phyloP scores from a whole-genome alignment of 2,113 vertebrate species.

The Chascanopsetta lugubris region DNA sequence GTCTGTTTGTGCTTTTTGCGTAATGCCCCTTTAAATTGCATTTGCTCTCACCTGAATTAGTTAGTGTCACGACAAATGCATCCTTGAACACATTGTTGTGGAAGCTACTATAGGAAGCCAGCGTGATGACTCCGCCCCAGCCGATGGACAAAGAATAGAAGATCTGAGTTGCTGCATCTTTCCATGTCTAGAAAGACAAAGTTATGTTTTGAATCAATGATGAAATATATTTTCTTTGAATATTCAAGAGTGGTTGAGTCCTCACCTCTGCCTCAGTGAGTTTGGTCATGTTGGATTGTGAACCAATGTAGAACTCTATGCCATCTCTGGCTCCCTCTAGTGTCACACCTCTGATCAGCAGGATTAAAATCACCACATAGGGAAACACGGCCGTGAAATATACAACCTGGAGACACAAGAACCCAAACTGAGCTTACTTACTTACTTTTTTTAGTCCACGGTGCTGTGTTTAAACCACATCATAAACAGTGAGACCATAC shows the following conservation, averaged over 20 bases:
- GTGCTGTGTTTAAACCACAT: background rate
- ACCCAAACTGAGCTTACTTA: background rate
- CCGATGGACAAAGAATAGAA: slow-evolving; percentile 93
- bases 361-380: slow-evolving; percentile 87
- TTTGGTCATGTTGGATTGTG: slow-evolving; percentile 90
- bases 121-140: slow-evolving; percentile 90
- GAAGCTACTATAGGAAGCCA: slow-evolving; percentile 95
- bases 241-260: background rate
- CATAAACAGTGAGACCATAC: background rate
- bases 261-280: slow-evolving; percentile 88
- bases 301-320: slow-evolving; percentile 93
- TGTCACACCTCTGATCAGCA: slow-evolving; percentile 90
- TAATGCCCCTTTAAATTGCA: background rate
- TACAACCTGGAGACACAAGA: slow-evolving; percentile 85
- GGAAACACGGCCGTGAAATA: slow-evolving; percentile 97
- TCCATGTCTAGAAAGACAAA: slow-evolving; percentile 87
- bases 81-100: slow-evolving; percentile 93
- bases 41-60: slow-evolving; percentile 81
- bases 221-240: background rate
- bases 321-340: slow-evolving; percentile 91
- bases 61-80: slow-evolving; percentile 87
- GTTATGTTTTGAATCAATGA: background rate
- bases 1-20: no score
- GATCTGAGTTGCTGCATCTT: slow-evolving; percentile 95
- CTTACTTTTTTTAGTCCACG: background rate